Conservation (phyloP, 2,113 vertebrate genomes). For the Phocoena sinus region DNA sequence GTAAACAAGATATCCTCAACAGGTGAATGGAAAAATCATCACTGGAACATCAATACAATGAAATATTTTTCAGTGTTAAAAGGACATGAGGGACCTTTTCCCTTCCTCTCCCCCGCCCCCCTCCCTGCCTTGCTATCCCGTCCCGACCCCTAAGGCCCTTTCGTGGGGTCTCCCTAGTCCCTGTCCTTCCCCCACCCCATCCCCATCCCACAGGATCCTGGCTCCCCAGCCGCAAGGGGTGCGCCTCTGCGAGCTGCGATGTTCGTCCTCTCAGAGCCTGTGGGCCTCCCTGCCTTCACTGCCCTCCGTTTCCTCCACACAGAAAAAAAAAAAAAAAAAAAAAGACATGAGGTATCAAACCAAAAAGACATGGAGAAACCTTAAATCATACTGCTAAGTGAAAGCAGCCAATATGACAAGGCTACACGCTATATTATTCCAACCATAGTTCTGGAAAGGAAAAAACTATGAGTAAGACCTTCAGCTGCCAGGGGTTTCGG, state of each 20-base stretch:
- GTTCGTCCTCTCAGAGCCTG: slow-evolving; percentile 56
- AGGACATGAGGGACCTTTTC: not conserved
- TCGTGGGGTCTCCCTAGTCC: not conserved
- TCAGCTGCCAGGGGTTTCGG: not conserved
- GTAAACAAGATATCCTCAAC: not conserved
- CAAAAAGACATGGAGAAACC: not conserved
- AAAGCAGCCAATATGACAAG: not conserved
- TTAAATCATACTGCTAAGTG: not conserved
- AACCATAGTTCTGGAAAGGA: not conserved
- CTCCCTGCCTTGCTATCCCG: not conserved
- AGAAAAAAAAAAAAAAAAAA: not conserved
- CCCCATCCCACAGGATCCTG: slow-evolving; percentile 59
- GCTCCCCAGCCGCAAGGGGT: slow-evolving; percentile 69
- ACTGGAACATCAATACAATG: not conserved
- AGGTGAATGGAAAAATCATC: not conserved
- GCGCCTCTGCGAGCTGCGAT: slow-evolving; percentile 57
- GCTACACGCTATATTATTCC: not conserved
- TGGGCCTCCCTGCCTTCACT: slow-evolving; percentile 62
- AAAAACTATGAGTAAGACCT: not conserved
- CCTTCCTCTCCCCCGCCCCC: not conserved
- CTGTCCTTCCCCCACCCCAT: slow-evolving; percentile 30
- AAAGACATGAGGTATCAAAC: not conserved
- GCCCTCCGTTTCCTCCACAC: slow-evolving; percentile 32
- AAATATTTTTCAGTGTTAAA: not conserved
- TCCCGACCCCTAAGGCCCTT: not conserved